Evolutionary conservation across 2,113 vertebrate species (phyloP).

Genomic region (Turnix velox): DNA sequence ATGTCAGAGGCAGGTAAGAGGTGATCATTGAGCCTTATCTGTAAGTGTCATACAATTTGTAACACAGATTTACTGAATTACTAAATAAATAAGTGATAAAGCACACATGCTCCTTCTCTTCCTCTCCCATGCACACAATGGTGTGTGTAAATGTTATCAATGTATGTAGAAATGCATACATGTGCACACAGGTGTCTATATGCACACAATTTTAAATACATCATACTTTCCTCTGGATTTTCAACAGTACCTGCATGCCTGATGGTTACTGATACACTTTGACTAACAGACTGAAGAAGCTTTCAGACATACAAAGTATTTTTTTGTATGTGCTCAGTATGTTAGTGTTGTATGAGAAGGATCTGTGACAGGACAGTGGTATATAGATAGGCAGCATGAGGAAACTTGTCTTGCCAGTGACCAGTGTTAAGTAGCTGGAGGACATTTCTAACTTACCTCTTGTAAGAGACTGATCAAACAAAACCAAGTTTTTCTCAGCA

Average conservation of each 20-base stretch:
- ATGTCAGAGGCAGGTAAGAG: neutral
- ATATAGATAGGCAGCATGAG: neutral
- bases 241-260: neutral
- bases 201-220: neutral
- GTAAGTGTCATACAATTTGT: neutral
- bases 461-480: neutral
- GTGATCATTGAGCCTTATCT: neutral
- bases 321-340: neutral
- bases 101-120: neutral
- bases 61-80: neutral
- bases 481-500: neutral
- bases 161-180: neutral
- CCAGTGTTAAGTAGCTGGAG: neutral
- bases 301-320: neutral
- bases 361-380: neutral
- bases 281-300: neutral
- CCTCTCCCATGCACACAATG: neutral
- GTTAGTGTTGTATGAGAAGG: neutral
- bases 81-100: neutral
- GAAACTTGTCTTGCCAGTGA: neutral
- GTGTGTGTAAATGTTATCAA: neutral
- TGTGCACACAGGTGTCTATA: neutral
- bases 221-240: neutral
- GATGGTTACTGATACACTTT: neutral
- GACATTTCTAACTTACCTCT: neutral